A percentile compares a stretch with the other conserved stretches of the same genome.
Conservation (phyloP, 2,888 invertebrate species). For the Acanthacorydalis orientalis region DNA sequence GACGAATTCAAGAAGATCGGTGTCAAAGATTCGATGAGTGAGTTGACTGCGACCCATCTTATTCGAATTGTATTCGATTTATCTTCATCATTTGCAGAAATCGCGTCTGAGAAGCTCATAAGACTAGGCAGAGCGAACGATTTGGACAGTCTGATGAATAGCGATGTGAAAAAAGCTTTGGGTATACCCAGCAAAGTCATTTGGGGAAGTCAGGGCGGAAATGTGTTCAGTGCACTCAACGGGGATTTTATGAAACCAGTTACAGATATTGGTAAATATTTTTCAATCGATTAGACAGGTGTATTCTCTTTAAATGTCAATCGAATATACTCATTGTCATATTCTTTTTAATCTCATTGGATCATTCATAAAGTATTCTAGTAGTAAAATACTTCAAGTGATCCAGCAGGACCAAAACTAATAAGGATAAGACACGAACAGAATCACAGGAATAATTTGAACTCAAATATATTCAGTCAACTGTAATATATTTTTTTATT, state of each 20-base stretch:
- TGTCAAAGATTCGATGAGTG: too few species aligned
- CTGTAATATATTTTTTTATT: conserved; percentile 2
- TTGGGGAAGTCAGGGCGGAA: conserved; percentile 44
- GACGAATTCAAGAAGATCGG: neutral
- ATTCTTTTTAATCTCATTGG: too few species aligned
- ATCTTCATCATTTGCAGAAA: conserved; percentile 18
- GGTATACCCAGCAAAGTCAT: conserved; percentile 40
- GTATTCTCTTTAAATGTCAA: too few species aligned
- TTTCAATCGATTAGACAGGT: neutral
- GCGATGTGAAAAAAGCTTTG: conserved; percentile 45
- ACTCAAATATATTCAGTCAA: too few species aligned
- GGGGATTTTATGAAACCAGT: conserved; percentile 73
- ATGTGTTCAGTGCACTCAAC: conserved; percentile 39
- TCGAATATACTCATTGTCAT: too few species aligned
- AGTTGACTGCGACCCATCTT: neutral
- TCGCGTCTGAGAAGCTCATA: conserved; percentile 24
- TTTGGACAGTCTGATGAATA: conserved; percentile 49
- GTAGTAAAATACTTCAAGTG: too few species aligned
- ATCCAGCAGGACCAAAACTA: too few species aligned
- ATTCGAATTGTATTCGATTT: neutral
- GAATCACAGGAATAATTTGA: too few species aligned
- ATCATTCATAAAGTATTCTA: too few species aligned
- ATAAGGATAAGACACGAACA: too few species aligned
- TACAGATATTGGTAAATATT: conserved; percentile 37
- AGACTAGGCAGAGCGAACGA: conserved; percentile 17